A percentile compares a stretch with the other conserved stretches of the same genome.
Evolutionary conservation across 1,140 invertebrate genomes (phyloP).

Genomic region (Drosophila insularis): DNA sequence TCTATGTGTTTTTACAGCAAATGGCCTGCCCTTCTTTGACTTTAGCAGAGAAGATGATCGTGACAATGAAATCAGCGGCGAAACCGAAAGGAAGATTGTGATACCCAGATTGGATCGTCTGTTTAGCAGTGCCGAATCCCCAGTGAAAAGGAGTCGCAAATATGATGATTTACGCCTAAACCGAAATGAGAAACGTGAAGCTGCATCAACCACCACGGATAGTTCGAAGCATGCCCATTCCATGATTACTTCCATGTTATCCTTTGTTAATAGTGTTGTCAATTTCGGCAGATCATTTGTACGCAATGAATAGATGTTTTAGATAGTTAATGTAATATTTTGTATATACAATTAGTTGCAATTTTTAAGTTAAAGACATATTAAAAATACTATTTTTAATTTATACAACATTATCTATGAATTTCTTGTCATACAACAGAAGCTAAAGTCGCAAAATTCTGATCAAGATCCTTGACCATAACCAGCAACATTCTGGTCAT

Average conservation of each 20-base stretch:
- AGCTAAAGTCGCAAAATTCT: too few species aligned
- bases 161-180: conserved; percentile 17
- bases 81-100: conserved; percentile 42
- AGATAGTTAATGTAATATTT: background rate
- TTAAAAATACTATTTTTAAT: too few species aligned
- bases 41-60: conserved; percentile 58
- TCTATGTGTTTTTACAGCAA: conserved; percentile 9
- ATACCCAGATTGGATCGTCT: conserved; percentile 46
- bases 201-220: conserved; percentile 37
- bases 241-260: conserved; percentile 67
- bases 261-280: conserved; percentile 57
- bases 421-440: too few species aligned
- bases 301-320: conserved; percentile 32
- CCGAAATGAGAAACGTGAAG: background rate
- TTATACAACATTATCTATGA: too few species aligned
- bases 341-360: background rate
- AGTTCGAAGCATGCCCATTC: conserved; percentile 68
- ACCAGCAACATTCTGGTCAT: too few species aligned
- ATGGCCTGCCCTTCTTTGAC: conserved; percentile 23
- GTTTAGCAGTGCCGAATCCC: conserved; percentile 52
- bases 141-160: conserved; percentile 7
- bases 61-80: conserved; percentile 50
- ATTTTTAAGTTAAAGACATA: background rate
- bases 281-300: conserved; percentile 53
- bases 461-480: too few species aligned